phyloP scores from a whole-genome alignment of 2,797 vertebrate genomes.

The Acipenser ruthenus region DNA sequence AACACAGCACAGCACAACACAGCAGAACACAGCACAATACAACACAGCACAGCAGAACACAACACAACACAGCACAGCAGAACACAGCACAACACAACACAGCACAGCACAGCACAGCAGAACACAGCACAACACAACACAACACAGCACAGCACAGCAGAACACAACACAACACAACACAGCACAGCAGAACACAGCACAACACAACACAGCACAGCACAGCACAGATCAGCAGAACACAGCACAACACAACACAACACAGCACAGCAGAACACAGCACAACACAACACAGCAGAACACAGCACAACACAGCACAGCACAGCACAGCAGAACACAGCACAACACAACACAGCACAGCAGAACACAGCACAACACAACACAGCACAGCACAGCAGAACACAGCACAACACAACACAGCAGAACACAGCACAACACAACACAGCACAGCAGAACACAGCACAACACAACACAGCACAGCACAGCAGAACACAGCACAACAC shows the following conservation, averaged over 20 bases:
- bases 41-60: no score
- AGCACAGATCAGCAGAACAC: background rate
- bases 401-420: background rate
- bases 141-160: background rate
- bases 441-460: background rate
- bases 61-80: no score
- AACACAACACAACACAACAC: background rate
- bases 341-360: background rate
- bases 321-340: background rate
- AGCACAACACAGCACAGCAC: background rate
- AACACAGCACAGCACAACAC: background rate
- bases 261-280: background rate
- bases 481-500: background rate
- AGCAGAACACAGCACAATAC: background rate
- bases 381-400: background rate
- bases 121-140: no score
- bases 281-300: background rate
- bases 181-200: background rate
- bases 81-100: no score
- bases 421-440: background rate
- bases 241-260: background rate
- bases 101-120: no score
- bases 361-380: background rate
- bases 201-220: background rate
- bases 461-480: background rate